Evolutionary conservation across 2,797 vertebrate genomes (phyloP), one percentile per base, ranked within the genome.

Genomic region (Poeciliopsis turneri): DNA sequence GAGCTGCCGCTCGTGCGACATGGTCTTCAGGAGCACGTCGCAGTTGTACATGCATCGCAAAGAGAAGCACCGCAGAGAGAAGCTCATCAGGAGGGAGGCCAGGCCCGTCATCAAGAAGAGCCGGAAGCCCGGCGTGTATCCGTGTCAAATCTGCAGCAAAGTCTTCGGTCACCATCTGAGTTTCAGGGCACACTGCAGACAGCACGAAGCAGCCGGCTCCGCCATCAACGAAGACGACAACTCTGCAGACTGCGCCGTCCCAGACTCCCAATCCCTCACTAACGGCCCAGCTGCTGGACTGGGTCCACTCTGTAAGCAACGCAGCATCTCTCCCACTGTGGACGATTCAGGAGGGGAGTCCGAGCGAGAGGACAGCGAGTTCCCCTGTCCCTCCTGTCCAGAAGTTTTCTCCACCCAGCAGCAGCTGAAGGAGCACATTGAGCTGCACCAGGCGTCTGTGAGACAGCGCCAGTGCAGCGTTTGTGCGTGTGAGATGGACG

Each of bases 101-200:
- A 86, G 77, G 28, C 90, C 87, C 0, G 61, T 51, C 16, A 13
- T 55, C 28, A 69, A 16, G 5, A 94, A 80, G 72, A 87, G 78
- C 36, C 70, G 87, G 77, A 92, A 71, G 66, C 45, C 11, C 0
- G 84, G 74, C 2, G 46, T 71, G 0, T 95, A 94, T 80, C 87
- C 93, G 0, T 96, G 95, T 79, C 88, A 84, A 45, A 51, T 93
- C 45, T 96, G 95, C 10, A 86, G 93, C 45, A 92, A 92, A 80
- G 89, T 95, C 49, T 95, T 96, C 74, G 28, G 94, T 51, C 95
- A 96, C 78, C 94, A 95, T 79, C 68, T 95, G 70, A 95, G 95
- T 0, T 91, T 94, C 5, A 77, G 79, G 80, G 92, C 94, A 0
- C 96, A 96, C 81, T 87, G 87, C 75, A 92, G 80, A 55, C 88